Percentiles rank a stretch among this genome's conserved stretches.
These are phyloP conservation scores for Mesembrinibis cayennensis DNA, from an alignment of 2,113 vertebrate genomes.

Conservation along the genomic window DNA sequence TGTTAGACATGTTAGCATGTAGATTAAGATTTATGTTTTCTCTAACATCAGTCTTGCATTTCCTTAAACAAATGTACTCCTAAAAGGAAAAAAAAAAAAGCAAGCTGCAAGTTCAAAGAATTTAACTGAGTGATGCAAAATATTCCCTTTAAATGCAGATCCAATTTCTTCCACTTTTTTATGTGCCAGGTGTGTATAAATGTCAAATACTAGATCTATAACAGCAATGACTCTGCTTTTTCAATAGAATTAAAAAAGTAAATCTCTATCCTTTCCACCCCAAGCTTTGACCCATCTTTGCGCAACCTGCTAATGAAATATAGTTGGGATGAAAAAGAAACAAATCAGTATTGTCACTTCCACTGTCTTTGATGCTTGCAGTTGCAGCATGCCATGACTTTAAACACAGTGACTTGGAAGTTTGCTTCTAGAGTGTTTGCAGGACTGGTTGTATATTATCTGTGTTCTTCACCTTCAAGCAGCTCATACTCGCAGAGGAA, in stretches of 20 bases:
- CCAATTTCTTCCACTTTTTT: background rate
- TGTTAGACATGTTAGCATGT: background rate
- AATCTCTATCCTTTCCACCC: background rate
- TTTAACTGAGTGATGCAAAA: background rate
- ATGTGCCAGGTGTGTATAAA: background rate
- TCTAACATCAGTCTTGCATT: background rate
- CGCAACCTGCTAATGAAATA: background rate
- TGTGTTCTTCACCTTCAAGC: background rate
- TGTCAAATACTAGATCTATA: background rate
- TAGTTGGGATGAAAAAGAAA: background rate
- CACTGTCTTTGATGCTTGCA: background rate
- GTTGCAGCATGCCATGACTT: background rate
- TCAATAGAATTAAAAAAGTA: background rate
- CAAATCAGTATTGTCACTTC: background rate
- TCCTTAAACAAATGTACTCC: background rate
- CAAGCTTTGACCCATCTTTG: background rate
- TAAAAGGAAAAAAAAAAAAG: background rate
- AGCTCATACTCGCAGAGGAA: background rate
- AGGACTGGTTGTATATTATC: background rate
- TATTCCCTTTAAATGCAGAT: background rate
- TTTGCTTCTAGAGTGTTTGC: background rate
- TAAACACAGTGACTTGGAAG: background rate
- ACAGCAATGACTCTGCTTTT: background rate
- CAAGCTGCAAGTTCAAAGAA: background rate
- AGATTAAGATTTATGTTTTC: background rate